phyloP scores from a whole-genome alignment of 2,113 vertebrate genomes.

The Sus scrofa region DNA sequence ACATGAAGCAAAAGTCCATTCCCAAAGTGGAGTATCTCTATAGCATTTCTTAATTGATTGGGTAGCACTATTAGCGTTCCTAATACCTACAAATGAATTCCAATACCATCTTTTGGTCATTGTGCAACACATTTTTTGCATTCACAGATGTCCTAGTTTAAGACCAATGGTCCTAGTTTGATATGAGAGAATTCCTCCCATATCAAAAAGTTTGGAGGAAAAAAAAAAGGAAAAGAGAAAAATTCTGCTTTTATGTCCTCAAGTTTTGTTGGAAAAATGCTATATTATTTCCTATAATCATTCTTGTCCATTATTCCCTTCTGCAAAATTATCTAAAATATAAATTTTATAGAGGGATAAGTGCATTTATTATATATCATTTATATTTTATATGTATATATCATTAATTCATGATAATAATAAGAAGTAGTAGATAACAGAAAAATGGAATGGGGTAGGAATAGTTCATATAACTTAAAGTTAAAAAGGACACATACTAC shows the following conservation, averaged over 20 bases:
- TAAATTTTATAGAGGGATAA: neutral
- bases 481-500: neutral
- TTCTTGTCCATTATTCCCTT: neutral
- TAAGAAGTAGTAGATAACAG: neutral
- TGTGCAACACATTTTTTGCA: neutral
- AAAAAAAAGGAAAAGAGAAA: neutral
- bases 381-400: neutral
- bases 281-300: neutral
- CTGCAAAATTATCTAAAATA: neutral
- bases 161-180: too few relatives aligned
- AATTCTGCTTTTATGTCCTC: neutral
- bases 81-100: neutral
- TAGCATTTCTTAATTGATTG: neutral
- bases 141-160: neutral
- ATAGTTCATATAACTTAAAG: neutral
- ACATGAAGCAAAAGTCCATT: neutral
- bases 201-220: neutral
- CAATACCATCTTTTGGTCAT: neutral
- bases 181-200: neutral
- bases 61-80: neutral
- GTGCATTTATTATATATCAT: neutral
- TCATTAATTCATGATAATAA: neutral
- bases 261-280: neutral
- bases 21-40: neutral
- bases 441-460: neutral